These are phyloP conservation scores for Nephrotoma flavescens DNA, from an alignment of 2,888 invertebrate species.

Conservation along the genomic window DNA sequence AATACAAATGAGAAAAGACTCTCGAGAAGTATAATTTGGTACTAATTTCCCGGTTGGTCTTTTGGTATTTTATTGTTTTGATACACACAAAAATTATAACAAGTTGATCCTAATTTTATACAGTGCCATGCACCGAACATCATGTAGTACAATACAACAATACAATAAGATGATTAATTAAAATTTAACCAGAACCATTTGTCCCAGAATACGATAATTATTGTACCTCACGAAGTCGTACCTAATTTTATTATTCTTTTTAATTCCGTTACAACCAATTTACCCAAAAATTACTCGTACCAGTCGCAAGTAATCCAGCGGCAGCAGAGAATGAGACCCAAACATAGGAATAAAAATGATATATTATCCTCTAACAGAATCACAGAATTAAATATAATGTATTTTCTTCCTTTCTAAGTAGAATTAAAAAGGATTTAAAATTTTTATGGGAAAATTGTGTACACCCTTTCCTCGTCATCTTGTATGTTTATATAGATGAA, in stretches of 20 bases:
- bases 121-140: background rate
- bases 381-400: background rate
- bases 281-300: background rate
- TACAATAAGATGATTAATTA: background rate
- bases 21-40: background rate
- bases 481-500: background rate
- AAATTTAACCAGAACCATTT: background rate
- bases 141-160: too few relatives aligned
- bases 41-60: background rate
- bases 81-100: background rate
- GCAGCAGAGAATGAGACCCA: background rate
- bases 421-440: background rate
- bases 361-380: background rate
- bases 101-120: background rate
- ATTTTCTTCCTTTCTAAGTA: background rate
- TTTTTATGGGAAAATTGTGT: background rate
- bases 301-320: background rate
- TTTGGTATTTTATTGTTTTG: background rate
- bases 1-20: background rate
- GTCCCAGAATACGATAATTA: background rate
- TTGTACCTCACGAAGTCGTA: background rate
- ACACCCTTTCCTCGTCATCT: background rate
- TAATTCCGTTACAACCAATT: background rate
- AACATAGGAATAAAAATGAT: background rate
- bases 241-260: background rate